Evolutionary conservation across 2,888 invertebrate species (phyloP), one percentile per base, ranked within the genome.

Genomic region (Pemphredon lugubris): DNA sequence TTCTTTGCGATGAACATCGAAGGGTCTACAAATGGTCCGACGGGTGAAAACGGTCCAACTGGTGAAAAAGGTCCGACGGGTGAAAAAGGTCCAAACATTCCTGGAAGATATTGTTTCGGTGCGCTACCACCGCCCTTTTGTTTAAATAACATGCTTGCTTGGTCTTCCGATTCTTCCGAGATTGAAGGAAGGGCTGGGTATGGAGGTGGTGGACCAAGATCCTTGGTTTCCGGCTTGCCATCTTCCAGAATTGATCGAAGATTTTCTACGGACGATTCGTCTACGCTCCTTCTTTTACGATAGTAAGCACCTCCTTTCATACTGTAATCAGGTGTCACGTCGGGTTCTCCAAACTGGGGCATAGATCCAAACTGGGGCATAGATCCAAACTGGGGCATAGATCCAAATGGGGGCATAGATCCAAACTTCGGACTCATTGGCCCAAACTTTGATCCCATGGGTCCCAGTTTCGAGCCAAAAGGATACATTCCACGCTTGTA

Each of bases 1-100:
- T 87, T 89, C 59, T 89, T 89, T 4, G 82, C 61, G 1, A 82
- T 81, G 14, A 85, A 84, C 71, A 82, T 77, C 1, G 81, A 79
- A 0, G 88, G 88, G 32, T 87, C 86, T 0, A 85, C 59, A 13
- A 78, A 53, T 2, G 87, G 84, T 21, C 71, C 81, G 11, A 79
- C n/a, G n/a, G n/a, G n/a, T n/a, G n/a, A n/a, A n/a, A n/a, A n/a
- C n/a, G n/a, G n/a, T n/a, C n/a, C n/a, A n/a, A n/a, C n/a, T n/a
- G n/a, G n/a, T n/a, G n/a, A n/a, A n/a, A n/a, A n/a, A n/a, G n/a
- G n/a, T n/a, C n/a, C n/a, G n/a, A n/a, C n/a, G n/a, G n/a, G n/a
- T n/a, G n/a, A n/a, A n/a, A n/a, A 74, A 32, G 23, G 77, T 13
- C 80, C 79, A 37, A 84, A 85, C 78, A 84, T 81, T 20, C 84